These are phyloP conservation scores for Gambelia wislizenii DNA, from an alignment of 2,797 vertebrate genomes.

Conservation along the genomic window DNA sequence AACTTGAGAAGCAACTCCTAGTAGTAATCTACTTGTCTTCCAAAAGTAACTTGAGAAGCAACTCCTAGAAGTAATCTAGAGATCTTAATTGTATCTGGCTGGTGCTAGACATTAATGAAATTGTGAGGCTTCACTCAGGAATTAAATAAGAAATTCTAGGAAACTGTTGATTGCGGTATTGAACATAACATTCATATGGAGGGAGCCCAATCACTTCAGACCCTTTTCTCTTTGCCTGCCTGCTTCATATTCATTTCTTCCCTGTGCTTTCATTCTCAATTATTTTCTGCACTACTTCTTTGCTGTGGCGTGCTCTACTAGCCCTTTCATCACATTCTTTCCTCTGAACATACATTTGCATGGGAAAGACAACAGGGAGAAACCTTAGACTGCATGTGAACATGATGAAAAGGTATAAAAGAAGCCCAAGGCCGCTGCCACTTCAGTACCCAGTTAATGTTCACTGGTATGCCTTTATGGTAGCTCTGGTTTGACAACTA, in stretches of 20 bases:
- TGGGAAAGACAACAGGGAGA: slow-evolving; percentile 70
- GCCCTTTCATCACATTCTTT: slow-evolving; percentile 39
- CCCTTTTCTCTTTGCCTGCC: slow-evolving; percentile 39
- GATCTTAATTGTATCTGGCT: background rate
- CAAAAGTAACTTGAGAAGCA: background rate
- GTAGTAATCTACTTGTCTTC: background rate
- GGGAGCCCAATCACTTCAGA: slow-evolving; percentile 53
- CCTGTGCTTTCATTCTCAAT: slow-evolving; percentile 40
- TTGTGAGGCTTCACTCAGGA: slow-evolving; percentile 41
- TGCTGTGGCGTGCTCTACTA: slow-evolving; percentile 52
- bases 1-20: background rate
- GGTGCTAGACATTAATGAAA: slow-evolving; percentile 38
- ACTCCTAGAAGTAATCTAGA: background rate
- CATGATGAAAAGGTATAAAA: slow-evolving; percentile 76
- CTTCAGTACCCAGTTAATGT: slow-evolving; percentile 71
- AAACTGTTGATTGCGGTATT: slow-evolving; percentile 12
- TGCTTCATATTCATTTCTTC: slow-evolving; percentile 50
- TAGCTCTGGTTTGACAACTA: slow-evolving; percentile 61
- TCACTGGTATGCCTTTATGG: slow-evolving; percentile 64
- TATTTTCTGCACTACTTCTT: slow-evolving; percentile 52
- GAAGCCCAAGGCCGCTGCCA: slow-evolving; percentile 67
- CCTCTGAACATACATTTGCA: slow-evolving; percentile 51
- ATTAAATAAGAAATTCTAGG: slow-evolving; percentile 21
- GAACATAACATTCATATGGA: accelerated
- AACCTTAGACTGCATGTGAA: slow-evolving; percentile 72